Conservation (phyloP, 2,113 vertebrate genomes). For the Tyto alba region DNA sequence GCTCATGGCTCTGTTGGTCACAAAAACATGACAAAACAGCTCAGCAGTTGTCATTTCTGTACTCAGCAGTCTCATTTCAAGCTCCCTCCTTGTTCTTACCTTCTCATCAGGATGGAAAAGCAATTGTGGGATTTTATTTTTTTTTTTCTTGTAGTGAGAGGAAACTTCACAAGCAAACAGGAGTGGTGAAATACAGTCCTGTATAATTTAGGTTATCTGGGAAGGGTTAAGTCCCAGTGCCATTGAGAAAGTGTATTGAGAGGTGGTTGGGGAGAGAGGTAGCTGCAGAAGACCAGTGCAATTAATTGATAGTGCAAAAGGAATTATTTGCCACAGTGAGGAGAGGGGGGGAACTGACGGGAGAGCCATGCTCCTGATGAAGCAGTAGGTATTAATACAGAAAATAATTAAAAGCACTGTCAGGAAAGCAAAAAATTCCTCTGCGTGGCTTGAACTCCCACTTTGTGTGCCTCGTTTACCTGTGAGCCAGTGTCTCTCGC, state of each 20-base stretch:
- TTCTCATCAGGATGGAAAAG: not conserved
- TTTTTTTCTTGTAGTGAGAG: not conserved
- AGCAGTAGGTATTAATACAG: not conserved
- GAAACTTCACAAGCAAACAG: not conserved
- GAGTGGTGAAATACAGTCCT: not conserved
- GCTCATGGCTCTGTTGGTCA: not conserved
- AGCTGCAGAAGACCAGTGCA: not conserved
- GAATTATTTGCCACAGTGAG: not conserved
- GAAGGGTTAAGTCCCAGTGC: not conserved
- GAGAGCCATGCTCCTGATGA: not conserved
- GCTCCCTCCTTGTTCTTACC: not conserved
- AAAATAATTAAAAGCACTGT: not conserved
- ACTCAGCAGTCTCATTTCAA: too few species aligned
- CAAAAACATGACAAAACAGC: not conserved
- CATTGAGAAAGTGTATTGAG: rapidly evolving
- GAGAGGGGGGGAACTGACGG: not conserved
- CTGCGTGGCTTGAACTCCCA: not conserved
- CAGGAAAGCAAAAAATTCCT: rapidly evolving
- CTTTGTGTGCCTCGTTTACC: rapidly evolving
- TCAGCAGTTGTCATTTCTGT: rapidly evolving
- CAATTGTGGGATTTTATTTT: not conserved
- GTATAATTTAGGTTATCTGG: not conserved
- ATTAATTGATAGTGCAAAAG: not conserved
- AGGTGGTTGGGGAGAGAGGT: not conserved
- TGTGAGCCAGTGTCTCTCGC: rapidly evolving